Evolutionary conservation across 2,888 invertebrate species (phyloP).

Genomic region (Falcaria lacertinaria): DNA sequence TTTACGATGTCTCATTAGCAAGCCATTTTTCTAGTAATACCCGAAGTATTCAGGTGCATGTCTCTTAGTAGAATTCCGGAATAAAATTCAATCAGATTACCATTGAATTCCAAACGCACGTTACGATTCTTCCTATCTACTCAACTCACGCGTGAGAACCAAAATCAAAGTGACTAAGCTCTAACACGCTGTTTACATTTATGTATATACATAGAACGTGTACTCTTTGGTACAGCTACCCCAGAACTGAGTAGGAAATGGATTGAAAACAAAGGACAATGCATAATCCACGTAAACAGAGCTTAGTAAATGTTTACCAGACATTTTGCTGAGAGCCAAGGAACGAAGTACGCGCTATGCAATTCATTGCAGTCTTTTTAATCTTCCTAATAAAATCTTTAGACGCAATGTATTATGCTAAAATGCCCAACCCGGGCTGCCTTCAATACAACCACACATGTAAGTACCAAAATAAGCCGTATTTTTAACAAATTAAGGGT

Average conservation of each 20-base stretch:
- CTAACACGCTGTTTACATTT: no score
- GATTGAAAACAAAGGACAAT: conserved; percentile 4
- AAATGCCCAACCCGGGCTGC: conserved; percentile 44
- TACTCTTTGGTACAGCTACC: background rate
- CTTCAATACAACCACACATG: conserved; percentile 56
- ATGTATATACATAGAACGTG: no score
- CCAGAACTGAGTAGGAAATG: background rate
- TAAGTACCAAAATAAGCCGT: conserved; percentile 48
- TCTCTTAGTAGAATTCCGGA: no score
- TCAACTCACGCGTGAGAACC: background rate
- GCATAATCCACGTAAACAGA: conserved; percentile 5
- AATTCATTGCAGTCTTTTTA: conserved; percentile 23
- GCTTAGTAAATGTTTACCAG: background rate
- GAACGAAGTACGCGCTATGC: conserved; percentile 5
- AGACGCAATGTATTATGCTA: conserved; percentile 43
- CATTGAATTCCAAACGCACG: no score
- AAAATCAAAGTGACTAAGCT: background rate
- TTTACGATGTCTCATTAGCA: no score
- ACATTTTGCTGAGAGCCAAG: background rate
- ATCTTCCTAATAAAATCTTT: conserved; percentile 27
- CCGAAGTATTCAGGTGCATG: no score
- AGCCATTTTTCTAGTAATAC: no score
- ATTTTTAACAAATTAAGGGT: no score
- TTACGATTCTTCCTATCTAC: no score
- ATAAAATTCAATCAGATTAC: no score